A percentile compares a stretch with the other conserved stretches of the same genome.
Evolutionary conservation across 2,888 invertebrate species (phyloP).

Genomic region (Camptogramma bilineatum): DNA sequence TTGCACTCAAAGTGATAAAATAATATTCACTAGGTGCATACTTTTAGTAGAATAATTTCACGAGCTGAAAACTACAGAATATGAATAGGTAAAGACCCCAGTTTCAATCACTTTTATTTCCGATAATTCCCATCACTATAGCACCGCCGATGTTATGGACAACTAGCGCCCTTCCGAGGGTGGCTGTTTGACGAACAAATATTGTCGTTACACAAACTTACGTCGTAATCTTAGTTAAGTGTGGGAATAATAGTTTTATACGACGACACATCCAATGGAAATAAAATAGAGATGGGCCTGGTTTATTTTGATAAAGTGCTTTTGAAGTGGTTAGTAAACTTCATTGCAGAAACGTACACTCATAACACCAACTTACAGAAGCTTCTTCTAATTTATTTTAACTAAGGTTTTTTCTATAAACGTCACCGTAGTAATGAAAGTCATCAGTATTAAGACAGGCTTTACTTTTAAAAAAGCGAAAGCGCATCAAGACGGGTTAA

Average conservation of each 20-base stretch:
- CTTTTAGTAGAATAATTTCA: no score
- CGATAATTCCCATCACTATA: slow-evolving; percentile 39
- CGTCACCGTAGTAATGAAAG: no score
- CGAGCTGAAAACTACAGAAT: no score
- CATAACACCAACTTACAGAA: no score
- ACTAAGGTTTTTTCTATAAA: no score
- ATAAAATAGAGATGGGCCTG: slow-evolving; percentile 25
- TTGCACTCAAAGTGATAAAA: no score
- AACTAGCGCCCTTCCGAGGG: slow-evolving; percentile 61
- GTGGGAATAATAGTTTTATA: slow-evolving; percentile 59
- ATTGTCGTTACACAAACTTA: slow-evolving; percentile 75
- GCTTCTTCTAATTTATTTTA: no score
- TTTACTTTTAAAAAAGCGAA: no score
- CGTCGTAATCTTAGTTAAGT: slow-evolving; percentile 70
- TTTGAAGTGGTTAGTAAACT: not conserved
- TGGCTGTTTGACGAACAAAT: slow-evolving; percentile 72
- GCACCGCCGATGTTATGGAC: slow-evolving; percentile 67
- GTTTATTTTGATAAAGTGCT: not conserved
- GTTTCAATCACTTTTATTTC: slow-evolving; percentile 3
- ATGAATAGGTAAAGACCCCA: not conserved
- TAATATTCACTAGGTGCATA: no score
- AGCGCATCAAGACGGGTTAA: no score
- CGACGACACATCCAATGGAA: slow-evolving; percentile 39
- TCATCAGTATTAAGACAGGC: no score
- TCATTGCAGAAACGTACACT: not conserved